phyloP scores from a whole-genome alignment of 1,140 invertebrate species.

The Mactra quadrangularis region DNA sequence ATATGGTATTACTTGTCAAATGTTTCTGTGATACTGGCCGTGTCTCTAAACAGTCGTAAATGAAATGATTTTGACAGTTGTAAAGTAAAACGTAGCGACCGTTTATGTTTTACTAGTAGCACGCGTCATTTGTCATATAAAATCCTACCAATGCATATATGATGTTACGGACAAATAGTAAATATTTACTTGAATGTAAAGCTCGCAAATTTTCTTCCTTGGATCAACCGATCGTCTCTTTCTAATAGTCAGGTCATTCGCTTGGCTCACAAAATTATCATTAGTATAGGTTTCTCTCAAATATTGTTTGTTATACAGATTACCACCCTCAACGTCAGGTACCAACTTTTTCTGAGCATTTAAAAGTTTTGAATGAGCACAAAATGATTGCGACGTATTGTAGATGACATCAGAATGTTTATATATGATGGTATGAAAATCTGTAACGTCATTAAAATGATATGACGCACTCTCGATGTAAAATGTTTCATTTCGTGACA shows the following conservation, averaged over 20 bases:
- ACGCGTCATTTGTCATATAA: too few relatives aligned
- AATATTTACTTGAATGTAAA: constrained; percentile 89
- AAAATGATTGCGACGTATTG: constrained; percentile 1
- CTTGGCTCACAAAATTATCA: not conserved
- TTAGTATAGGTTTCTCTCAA: too few relatives aligned
- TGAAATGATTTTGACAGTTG: too few relatives aligned
- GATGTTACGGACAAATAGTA: too few relatives aligned
- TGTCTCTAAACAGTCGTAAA: too few relatives aligned
- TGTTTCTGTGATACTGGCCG: too few relatives aligned
- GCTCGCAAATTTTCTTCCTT: constrained; percentile 90
- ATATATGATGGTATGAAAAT: constrained; percentile 93
- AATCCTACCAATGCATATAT: not conserved
- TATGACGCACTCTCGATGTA: constrained; percentile 93
- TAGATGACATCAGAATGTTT: constrained; percentile 89
- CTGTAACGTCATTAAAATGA: constrained; percentile 84
- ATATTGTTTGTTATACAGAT: too few relatives aligned
- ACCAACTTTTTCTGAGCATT: constrained; percentile 1
- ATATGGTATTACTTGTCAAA: too few relatives aligned
- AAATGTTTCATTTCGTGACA: constrained; percentile 90
- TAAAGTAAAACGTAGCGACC: too few relatives aligned
- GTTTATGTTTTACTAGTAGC: too few relatives aligned
- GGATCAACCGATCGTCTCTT: constrained; percentile 91
- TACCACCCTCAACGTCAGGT: not conserved
- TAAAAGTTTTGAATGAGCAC: constrained; percentile 16
- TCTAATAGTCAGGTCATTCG: too few relatives aligned